phyloP scores from a whole-genome alignment of 2,797 vertebrate species.

The Cirrhinus molitorella region DNA sequence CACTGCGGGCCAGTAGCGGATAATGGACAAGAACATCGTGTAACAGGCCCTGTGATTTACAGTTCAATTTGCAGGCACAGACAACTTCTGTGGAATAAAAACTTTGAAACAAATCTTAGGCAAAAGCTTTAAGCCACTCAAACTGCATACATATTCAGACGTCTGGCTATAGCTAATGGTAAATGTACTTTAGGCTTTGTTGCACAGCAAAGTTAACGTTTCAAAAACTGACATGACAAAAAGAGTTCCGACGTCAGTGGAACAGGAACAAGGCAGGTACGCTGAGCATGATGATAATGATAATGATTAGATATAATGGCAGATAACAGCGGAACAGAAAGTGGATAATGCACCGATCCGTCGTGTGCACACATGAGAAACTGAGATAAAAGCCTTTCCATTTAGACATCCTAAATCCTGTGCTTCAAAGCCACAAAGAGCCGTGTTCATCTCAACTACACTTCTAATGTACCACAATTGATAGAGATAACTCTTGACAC shows the following conservation, averaged over 20 bases:
- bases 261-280: conserved; percentile 32
- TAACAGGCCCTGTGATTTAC: conserved; percentile 29
- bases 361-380: conserved; percentile 34
- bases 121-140: not conserved
- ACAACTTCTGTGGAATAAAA: not conserved
- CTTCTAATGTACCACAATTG: conserved; percentile 30
- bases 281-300: conserved; percentile 31
- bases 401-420: conserved; percentile 41
- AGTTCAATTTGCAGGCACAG: conserved; percentile 6
- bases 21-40: conserved; percentile 26
- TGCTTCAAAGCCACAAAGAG: conserved; percentile 45
- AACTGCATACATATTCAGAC: not conserved
- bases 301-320: conserved; percentile 53
- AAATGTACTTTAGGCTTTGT: not conserved
- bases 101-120: not conserved
- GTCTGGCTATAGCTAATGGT: conserved; percentile 11
- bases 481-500: conserved; percentile 4
- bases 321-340: conserved; percentile 46
- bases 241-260: not conserved
- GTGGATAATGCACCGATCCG: conserved; percentile 42
- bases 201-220: conserved; percentile 6
- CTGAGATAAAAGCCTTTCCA: conserved; percentile 51
- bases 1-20: not conserved
- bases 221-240: conserved; percentile 28
- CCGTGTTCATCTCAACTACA: conserved; percentile 35